A percentile compares a stretch with the other conserved stretches of the same genome.
phyloP scores from a whole-genome alignment of 2,888 invertebrate genomes.

The Callyntrura sp. region DNA sequence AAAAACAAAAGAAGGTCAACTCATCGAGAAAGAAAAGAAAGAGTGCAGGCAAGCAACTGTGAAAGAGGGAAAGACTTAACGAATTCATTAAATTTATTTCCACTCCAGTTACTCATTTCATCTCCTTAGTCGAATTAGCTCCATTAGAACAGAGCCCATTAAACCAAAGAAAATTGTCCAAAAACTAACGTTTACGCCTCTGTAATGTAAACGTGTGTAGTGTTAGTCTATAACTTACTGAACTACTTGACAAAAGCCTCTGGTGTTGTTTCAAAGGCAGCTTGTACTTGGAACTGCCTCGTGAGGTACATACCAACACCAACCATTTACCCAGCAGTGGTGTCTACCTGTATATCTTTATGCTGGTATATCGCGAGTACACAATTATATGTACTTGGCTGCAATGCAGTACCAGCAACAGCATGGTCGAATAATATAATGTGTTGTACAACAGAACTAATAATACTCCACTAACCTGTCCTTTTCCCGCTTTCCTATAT shows the following conservation, averaged over 20 bases:
- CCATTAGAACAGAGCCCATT: constrained; percentile 79
- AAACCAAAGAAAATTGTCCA: constrained; percentile 80
- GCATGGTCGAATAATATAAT: too few relatives aligned
- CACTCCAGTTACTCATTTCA: constrained; percentile 81
- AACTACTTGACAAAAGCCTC: constrained; percentile 42
- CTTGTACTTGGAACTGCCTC: not conserved
- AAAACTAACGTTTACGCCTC: constrained; percentile 79
- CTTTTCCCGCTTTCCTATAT: too few relatives aligned
- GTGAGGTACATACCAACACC: not conserved
- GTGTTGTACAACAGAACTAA: too few relatives aligned
- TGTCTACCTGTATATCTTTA: not conserved
- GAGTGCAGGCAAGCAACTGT: constrained; percentile 70
- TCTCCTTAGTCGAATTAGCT: constrained; percentile 81
- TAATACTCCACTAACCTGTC: too few relatives aligned
- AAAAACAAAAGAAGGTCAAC: constrained; percentile 78
- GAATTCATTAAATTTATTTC: constrained; percentile 81
- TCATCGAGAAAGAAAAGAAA: constrained; percentile 58
- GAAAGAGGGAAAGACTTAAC: constrained; percentile 77
- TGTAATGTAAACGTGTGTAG: constrained; percentile 64
- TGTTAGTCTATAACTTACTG: constrained; percentile 14
- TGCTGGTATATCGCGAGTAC: not conserved
- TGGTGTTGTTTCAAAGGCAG: constrained; percentile 16
- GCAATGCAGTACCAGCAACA: not conserved
- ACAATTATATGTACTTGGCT: not conserved
- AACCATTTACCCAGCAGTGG: not conserved